Evolutionary conservation across 2,888 invertebrate species (phyloP), one percentile per base, ranked within the genome.

Genomic region (Drosophila differens): DNA sequence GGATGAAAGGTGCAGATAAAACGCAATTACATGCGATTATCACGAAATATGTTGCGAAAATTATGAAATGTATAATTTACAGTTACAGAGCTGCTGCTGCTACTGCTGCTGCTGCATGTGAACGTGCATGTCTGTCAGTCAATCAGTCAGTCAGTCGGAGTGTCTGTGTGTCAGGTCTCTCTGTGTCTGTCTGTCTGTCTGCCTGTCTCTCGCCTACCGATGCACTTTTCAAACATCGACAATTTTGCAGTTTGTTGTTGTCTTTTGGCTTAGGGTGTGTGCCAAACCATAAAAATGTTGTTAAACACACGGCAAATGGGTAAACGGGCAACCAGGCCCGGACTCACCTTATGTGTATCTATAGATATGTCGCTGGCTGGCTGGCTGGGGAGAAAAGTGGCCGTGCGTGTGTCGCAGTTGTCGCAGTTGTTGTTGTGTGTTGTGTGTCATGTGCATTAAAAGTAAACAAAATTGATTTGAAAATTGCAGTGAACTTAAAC

Each of bases 41-140:
- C 92, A 84, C 79, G 79, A 80, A 90, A 81, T 84, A 91, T 90
- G 90, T 88, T 76, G 85, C 87, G 74, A 84, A 92, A 92, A 90
- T 92, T 92, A 91, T 92, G 92, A 92, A 92, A 92, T 91, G 78
- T 92, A 90, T 90, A 92, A 92, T 92, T 92, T 92, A 92, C 92
- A 92, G 92, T 92, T 92, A 92, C 76, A 75, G 83, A 70, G 72
- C 63, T 69, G 66, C 49, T 60, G 62, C 52, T 61, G 37, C 28
- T 47, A 37, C 33, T 58, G 16, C 33, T 61, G 47, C 37, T 39
- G 57, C 44, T 33, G 49, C 65, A 54, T 53, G 16, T 60, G 58
- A 58, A 37, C 60, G 69, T 57, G 10, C 37, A 49, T 60, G 72
- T 47, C 79, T 22, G 58, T 58, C 69, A 51, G 68, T 33, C 53